Conservation (phyloP, 2,797 vertebrate genomes). For the Microchirus variegatus region DNA sequence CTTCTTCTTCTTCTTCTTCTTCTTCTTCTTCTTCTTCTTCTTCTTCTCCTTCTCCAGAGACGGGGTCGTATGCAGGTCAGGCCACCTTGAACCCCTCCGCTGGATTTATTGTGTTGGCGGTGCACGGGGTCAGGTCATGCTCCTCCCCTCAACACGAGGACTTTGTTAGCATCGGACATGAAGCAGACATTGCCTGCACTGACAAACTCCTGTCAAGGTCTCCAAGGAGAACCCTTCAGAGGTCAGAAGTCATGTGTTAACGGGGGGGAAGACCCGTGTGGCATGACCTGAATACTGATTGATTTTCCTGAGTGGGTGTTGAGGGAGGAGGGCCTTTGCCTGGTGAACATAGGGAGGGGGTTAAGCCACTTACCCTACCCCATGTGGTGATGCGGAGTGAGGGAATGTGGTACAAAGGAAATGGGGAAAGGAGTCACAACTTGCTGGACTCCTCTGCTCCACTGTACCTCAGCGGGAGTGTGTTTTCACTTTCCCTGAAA, state of each 20-base stretch:
- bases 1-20: too few relatives aligned
- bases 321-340: constrained; percentile 3
- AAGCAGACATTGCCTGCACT: constrained; percentile 53
- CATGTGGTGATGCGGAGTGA: constrained; percentile 19
- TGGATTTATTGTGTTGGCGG: constrained; percentile 66
- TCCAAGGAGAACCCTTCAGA: constrained; percentile 46
- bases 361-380: constrained; percentile 56
- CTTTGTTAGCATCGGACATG: constrained; percentile 64
- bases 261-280: constrained; percentile 17
- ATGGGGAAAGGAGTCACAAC: constrained; percentile 45
- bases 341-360: constrained; percentile 36
- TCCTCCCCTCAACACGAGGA: constrained; percentile 53
- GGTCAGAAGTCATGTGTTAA: constrained; percentile 70
- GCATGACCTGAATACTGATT: constrained; percentile 73
- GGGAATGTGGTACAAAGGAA: constrained; percentile 38
- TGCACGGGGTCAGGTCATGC: constrained; percentile 46
- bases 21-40: too few relatives aligned
- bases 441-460: constrained; percentile 26
- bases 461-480: constrained; percentile 25
- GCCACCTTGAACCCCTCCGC: constrained; percentile 67
- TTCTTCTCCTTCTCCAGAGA: too few relatives aligned
- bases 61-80: constrained; percentile 57
- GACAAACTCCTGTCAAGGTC: constrained; percentile 66
- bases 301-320: constrained; percentile 62
- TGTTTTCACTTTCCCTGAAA: constrained; percentile 72